Evolutionary conservation across 2,888 invertebrate species (phyloP), one percentile per base, ranked within the genome.

Genomic region (Steinernema carpocapsae): DNA sequence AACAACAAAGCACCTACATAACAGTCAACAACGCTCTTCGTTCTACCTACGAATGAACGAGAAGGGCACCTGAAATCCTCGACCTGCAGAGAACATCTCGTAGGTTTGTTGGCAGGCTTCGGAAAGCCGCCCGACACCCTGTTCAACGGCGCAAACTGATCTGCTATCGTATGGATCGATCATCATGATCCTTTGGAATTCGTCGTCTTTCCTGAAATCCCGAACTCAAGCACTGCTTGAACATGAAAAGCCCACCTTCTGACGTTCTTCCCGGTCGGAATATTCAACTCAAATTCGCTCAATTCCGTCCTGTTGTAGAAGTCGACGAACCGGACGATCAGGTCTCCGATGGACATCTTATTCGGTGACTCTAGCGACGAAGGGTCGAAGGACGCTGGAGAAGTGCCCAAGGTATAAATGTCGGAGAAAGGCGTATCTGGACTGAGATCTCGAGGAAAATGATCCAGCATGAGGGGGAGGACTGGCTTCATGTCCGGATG

Each of bases 281-380:
- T 56, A 24, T 56, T 3, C 56, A 56, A 26, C 3, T 22, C 17
- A 26, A 56, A 56, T 7, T 56, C 56, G 26, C 22, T 12, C 6
- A 56, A 56, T 12, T 56, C 22, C 24, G 26, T 17, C 22, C 56
- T 22, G 26, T 26, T 56, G 56, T 56, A 56, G 56, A 56, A 56
- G 26, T 56, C 56, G 56, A 56, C 26, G 26, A 56, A 56, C 6
- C 56, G 56, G 17, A 56, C 56, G 26, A 56, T 24, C 3, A 56
- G 26, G 4, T 56, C 56, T 3, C 56, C 56, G 6, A 56, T 56
- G 2, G 12, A 2, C 56, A 56, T 56, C 17, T 10, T 26, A 17
- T 56, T 56, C 6, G 3, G 7, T 4, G 24, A 6, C 24, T 22
- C 12, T 22, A 7, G 4, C 12, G 56, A 4, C 26, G 22, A 2